Evolutionary conservation across 2,888 invertebrate species (phyloP).

Genomic region (Sesamia inferens): DNA sequence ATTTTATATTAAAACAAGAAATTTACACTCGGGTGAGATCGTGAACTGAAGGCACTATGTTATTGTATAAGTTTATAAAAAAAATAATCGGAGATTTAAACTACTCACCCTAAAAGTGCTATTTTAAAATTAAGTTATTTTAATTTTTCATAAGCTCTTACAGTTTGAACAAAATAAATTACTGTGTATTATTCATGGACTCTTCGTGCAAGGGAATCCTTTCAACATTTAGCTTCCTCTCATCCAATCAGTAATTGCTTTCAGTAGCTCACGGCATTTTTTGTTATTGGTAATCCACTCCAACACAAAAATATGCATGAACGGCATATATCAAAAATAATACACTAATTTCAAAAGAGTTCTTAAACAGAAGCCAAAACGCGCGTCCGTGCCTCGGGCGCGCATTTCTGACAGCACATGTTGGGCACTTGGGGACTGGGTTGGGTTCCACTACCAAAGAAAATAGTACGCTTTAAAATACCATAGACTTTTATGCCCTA

Average conservation of each 20-base stretch:
- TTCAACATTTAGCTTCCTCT: slow-evolving; percentile 39
- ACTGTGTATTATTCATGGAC: slow-evolving; percentile 12
- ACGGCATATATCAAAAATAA: slow-evolving; percentile 70
- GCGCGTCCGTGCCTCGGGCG: slow-evolving; percentile 84
- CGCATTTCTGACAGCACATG: slow-evolving; percentile 76
- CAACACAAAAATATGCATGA: slow-evolving; percentile 50
- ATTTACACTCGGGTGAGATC: background rate
- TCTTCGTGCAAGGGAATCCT: slow-evolving; percentile 12
- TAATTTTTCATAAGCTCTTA: background rate
- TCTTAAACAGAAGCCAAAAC: slow-evolving; percentile 88
- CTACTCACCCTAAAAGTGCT: background rate
- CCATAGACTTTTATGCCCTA: background rate
- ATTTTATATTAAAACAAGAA: background rate
- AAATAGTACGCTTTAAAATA: background rate
- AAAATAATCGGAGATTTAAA: no score
- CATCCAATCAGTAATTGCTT: slow-evolving; percentile 46
- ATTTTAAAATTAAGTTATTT: background rate
- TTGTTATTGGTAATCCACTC: slow-evolving; percentile 56
- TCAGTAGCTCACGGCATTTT: slow-evolving; percentile 58
- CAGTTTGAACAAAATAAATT: background rate
- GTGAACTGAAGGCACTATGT: background rate
- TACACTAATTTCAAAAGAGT: slow-evolving; percentile 82
- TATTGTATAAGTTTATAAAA: background rate
- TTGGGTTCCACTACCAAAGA: slow-evolving; percentile 53
- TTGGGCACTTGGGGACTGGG: slow-evolving; percentile 66